Evolutionary conservation across 2,113 vertebrate genomes (phyloP).

Genomic region (human): DNA sequence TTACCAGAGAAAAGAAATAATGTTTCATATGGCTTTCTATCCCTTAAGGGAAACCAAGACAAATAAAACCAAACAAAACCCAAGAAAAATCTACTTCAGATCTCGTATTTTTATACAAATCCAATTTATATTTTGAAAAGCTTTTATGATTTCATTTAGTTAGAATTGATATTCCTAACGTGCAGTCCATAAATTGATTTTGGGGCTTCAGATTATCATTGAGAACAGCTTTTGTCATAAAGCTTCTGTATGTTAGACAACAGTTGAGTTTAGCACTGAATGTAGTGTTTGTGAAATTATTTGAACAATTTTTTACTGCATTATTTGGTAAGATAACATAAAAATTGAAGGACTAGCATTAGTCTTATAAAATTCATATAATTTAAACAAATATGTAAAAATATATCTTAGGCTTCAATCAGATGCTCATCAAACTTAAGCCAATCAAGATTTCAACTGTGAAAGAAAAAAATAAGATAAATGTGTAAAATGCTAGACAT

Average conservation of each 20-base stretch:
- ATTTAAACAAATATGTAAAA: not conserved
- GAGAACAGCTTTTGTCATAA: not conserved
- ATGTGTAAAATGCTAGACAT: not conserved
- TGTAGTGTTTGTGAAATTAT: not conserved
- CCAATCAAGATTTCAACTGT: not conserved
- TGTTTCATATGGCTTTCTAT: not conserved
- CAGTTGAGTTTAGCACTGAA: not conserved
- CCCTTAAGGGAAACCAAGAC: not conserved
- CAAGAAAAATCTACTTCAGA: not conserved
- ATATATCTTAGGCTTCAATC: not conserved
- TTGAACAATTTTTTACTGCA: not conserved
- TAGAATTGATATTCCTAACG: not conserved
- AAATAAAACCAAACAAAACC: not conserved
- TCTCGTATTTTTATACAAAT: not conserved
- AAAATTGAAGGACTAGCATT: not conserved
- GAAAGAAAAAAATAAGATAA: not conserved
- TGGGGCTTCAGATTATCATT: not conserved
- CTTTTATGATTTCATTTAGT: conserved; percentile 21
- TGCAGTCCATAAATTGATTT: not conserved
- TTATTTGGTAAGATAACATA: conserved; percentile 1
- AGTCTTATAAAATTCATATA: conserved; percentile 5
- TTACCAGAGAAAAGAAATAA: conserved; percentile 37
- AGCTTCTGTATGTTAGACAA: not conserved
- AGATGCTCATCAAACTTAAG: not conserved
- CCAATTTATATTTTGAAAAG: not conserved